Evolutionary conservation across 2,888 invertebrate genomes (phyloP), one percentile per base, ranked within the genome.

Genomic region (Nemurella pictetii): DNA sequence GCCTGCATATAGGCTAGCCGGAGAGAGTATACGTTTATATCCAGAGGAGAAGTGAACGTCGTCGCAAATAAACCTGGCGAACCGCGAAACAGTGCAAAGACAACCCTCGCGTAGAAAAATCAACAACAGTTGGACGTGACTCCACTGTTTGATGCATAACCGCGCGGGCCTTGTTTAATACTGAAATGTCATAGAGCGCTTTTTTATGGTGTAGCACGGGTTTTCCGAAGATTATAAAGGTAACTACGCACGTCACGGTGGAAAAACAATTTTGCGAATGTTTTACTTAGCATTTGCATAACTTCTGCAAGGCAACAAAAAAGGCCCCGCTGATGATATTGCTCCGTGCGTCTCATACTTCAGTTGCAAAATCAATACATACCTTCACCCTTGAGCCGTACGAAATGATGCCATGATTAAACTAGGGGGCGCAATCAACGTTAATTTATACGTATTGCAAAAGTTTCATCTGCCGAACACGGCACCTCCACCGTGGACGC

Each of bases 41-140:
- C 9, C 20, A 12, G 55, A 55, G 55, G 55, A 55, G 55, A 55
- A 55, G 20, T 55, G 55, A 55, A 55, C 55, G 55, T 55, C 55
- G 55, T 55, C 55, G 55, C 55, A 55, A 55, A 55, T 55, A 55
- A 55, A 55, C 5, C 55, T 20, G 55, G 20, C 55, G 55, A 55
- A 12, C 55, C 55, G 55, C 55, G 55, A 7, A 55, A 7, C 15
- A 2, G 55, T 28, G 78, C 78, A 29, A 78, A 78, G 30, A n/a
- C 30, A 78, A 30, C 29, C 78, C 27, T 25, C 74, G 12, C 78
- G 29, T 30, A 29, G 78, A 78, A 78, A 78, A 78, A 78, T 78
- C 3, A 78, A 78, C 78, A 78, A 78, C 78, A 78, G 78, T 78
- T 30, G 55, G 20, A 78, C 78, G 78, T 78, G 78, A 78, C 78